Percentiles rank a stretch among this genome's conserved stretches.
phyloP scores from a whole-genome alignment of 1,140 invertebrate species.

The Proctacanthus coquilletti region DNA sequence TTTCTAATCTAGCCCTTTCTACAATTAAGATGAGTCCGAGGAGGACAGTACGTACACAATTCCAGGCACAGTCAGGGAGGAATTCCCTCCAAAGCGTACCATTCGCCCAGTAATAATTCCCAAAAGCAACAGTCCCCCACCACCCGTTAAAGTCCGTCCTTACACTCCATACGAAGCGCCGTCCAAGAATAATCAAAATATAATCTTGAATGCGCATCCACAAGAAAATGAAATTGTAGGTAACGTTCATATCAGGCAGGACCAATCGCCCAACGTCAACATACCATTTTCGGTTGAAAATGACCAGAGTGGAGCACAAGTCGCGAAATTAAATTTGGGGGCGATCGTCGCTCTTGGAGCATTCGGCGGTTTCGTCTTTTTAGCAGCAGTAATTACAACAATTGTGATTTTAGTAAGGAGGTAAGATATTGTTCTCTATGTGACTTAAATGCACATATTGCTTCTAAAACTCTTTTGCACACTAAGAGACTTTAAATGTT shows the following conservation, averaged over 20 bases:
- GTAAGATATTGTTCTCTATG: slow-evolving; percentile 39
- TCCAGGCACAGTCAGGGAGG: slow-evolving; percentile 27
- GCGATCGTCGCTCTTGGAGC: slow-evolving; percentile 79
- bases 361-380: slow-evolving; percentile 78
- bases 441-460: too few relatives aligned
- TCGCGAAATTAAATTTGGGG: slow-evolving; percentile 63
- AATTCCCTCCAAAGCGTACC: slow-evolving; percentile 23
- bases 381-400: slow-evolving; percentile 76
- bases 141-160: slow-evolving; percentile 8
- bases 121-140: slow-evolving; percentile 12
- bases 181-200: slow-evolving; percentile 30
- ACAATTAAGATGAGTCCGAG: slow-evolving; percentile 17
- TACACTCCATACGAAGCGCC: slow-evolving; percentile 12
- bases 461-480: too few relatives aligned
- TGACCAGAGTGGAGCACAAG: slow-evolving; percentile 44
- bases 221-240: slow-evolving; percentile 41
- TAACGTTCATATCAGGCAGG: slow-evolving; percentile 31
- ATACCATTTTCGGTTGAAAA: slow-evolving; percentile 51
- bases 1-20: neutral
- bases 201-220: slow-evolving; percentile 46
- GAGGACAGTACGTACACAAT: slow-evolving; percentile 24
- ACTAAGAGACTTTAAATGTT: too few relatives aligned
- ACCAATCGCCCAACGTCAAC: slow-evolving; percentile 45
- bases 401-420: slow-evolving; percentile 78
- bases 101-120: slow-evolving; percentile 22